These are phyloP conservation scores for Galagoides demidoff DNA, from an alignment of 2,797 vertebrate species.

Conservation along the genomic window DNA sequence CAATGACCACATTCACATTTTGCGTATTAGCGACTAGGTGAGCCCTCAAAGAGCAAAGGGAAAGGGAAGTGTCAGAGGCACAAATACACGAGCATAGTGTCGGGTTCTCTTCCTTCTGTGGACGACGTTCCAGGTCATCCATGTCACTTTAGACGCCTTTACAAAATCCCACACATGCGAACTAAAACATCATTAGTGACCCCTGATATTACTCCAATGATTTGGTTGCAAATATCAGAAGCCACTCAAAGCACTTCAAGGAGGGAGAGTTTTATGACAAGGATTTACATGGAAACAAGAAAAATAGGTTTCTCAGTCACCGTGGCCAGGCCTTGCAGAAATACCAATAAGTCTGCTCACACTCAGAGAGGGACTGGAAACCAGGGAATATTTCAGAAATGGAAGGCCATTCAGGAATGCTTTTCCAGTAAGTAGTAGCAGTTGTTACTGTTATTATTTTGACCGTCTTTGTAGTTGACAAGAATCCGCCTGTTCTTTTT, in stretches of 20 bases:
- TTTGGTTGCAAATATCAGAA: background rate
- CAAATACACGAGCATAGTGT: background rate
- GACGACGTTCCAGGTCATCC: background rate
- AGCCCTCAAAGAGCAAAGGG: background rate
- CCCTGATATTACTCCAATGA: conserved; percentile 15
- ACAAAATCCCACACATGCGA: conserved; percentile 3
- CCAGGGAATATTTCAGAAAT: background rate
- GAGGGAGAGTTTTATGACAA: background rate
- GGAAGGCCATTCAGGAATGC: background rate
- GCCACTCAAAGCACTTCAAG: background rate
- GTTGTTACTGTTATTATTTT: background rate
- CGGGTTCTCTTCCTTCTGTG: background rate
- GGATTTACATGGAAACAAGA: background rate
- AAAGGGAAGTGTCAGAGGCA: background rate
- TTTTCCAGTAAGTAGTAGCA: background rate
- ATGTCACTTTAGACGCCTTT: background rate
- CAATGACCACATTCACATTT: background rate
- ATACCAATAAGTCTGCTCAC: background rate
- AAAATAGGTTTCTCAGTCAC: background rate
- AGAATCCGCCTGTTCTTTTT: background rate
- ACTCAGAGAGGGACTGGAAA: background rate
- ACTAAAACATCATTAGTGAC: conserved; percentile 46
- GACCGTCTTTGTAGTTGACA: background rate
- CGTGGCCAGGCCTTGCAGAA: background rate
- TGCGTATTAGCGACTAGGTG: background rate